These are phyloP conservation scores for Carassius gibelio DNA, from an alignment of 2,113 vertebrate species.

Conservation along the genomic window DNA sequence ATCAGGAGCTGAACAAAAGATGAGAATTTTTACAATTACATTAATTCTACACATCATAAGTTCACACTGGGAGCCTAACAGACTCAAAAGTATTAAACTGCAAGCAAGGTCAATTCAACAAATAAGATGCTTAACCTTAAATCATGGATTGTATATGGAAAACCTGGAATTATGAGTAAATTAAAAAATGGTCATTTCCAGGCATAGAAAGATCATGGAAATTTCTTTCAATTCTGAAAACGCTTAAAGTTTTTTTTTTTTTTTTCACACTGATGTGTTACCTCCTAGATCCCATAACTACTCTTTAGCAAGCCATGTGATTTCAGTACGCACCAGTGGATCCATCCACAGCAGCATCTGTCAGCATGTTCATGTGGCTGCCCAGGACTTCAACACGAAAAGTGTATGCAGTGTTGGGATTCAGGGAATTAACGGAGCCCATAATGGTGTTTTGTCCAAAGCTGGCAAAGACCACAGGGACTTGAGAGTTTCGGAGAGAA, in stretches of 20 bases:
- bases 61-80: not conserved
- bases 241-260: not conserved
- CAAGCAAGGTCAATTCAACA: too few relatives aligned
- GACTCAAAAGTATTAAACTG: not conserved
- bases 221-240: not conserved
- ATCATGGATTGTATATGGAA: not conserved
- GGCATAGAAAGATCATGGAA: not conserved
- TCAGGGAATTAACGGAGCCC: slow-evolving; percentile 73
- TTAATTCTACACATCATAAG: not conserved
- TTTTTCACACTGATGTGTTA: not conserved
- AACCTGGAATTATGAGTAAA: not conserved
- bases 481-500: slow-evolving; percentile 54
- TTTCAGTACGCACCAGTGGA: slow-evolving; percentile 67
- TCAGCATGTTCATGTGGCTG: slow-evolving; percentile 58
- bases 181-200: not conserved
- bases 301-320: not conserved
- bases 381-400: slow-evolving; percentile 73
- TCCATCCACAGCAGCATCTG: slow-evolving; percentile 50
- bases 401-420: slow-evolving; percentile 66
- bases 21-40: not conserved
- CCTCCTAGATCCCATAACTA: not conserved
- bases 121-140: too few relatives aligned
- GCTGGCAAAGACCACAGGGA: slow-evolving; percentile 55
- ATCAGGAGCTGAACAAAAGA: slow-evolving; percentile 76
- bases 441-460: slow-evolving; percentile 75